A percentile compares a stretch with the other conserved stretches of the same genome.
phyloP scores from a whole-genome alignment of 2,888 invertebrate species.

The Stenurella melanura region DNA sequence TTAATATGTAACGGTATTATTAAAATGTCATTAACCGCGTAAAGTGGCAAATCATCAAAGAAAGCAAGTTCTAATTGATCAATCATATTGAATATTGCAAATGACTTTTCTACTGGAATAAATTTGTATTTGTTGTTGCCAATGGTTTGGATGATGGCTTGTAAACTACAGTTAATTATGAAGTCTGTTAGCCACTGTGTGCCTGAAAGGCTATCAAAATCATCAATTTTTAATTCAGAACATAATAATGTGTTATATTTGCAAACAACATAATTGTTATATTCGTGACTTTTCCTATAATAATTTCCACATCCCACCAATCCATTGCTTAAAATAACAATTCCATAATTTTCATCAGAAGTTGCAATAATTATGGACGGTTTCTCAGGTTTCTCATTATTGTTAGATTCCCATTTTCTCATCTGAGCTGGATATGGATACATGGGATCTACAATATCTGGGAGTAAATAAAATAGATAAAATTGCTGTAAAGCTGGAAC shows the following conservation, averaged over 20 bases:
- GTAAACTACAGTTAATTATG: conserved; percentile 1
- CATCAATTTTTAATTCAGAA: neutral
- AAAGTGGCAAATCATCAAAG: neutral
- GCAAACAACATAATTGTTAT: neutral
- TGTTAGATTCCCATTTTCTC: neutral
- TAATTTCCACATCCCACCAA: neutral
- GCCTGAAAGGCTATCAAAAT: neutral
- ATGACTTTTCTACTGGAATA: conserved; percentile 8
- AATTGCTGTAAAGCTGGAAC: neutral
- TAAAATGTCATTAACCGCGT: neutral
- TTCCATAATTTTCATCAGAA: neutral
- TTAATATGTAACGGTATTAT: conserved; percentile 9
- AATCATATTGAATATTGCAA: conserved; percentile 13
- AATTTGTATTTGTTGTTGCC: neutral
- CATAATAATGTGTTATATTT: neutral
- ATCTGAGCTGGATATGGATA: neutral
- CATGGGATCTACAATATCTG: conserved; percentile 5
- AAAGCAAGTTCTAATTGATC: neutral
- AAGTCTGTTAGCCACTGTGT: neutral
- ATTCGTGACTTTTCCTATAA: neutral
- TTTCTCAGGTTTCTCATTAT: neutral
- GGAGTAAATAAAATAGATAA: conserved; percentile 6
- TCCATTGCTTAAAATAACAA: conserved; percentile 12
- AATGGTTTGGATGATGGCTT: neutral
- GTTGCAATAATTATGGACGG: neutral